phyloP scores from a whole-genome alignment of 2,113 vertebrate species.

The Butastur rufipennis region DNA sequence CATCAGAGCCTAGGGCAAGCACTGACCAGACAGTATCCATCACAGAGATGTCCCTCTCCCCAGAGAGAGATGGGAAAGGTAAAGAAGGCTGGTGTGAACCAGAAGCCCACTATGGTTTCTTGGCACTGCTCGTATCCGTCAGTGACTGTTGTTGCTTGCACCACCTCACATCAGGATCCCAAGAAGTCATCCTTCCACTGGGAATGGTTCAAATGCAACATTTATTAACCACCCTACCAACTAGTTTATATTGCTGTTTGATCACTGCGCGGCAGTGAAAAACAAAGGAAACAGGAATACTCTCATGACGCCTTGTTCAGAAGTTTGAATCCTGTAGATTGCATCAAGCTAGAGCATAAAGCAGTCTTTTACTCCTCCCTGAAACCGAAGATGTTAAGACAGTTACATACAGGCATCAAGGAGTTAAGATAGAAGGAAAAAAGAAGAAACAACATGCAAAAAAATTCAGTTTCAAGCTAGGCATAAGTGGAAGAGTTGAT shows the following conservation, averaged over 20 bases:
- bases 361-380: not conserved
- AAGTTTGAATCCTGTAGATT: not conserved
- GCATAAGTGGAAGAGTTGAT: not conserved
- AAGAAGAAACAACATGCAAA: not conserved
- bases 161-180: accelerated
- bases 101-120: accelerated
- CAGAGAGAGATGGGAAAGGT: not conserved
- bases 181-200: not conserved
- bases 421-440: not conserved
- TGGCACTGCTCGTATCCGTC: accelerated
- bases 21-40: not conserved
- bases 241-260: not conserved
- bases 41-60: not conserved
- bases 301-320: not conserved
- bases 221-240: not conserved
- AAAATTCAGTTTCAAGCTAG: not conserved
- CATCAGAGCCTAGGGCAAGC: not conserved
- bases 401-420: not conserved
- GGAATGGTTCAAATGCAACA: not conserved
- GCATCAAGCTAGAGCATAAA: not conserved
- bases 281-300: not conserved
- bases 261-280: not conserved
- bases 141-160: not conserved
- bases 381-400: not conserved
- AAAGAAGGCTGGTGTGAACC: not conserved